phyloP scores from a whole-genome alignment of 1,140 invertebrate species.

The Euborellia annulipes region DNA sequence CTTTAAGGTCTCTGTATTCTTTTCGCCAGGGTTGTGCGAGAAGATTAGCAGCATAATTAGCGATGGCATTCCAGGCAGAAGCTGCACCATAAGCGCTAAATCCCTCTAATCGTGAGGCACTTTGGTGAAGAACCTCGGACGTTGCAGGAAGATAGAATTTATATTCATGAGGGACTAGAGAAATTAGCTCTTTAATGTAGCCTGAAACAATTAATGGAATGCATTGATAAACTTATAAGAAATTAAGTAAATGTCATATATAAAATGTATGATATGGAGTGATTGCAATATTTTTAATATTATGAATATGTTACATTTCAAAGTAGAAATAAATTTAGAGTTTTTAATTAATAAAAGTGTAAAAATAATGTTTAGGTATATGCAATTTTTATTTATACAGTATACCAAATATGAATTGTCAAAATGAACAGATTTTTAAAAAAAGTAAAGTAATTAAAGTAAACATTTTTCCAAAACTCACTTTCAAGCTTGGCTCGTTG shows the following conservation, averaged over 20 bases:
- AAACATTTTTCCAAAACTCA: too few relatives aligned
- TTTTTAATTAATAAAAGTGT: too few relatives aligned
- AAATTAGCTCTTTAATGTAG: constrained; percentile 58
- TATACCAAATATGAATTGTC: too few relatives aligned
- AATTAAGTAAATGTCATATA: too few relatives aligned
- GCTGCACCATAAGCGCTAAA: constrained; percentile 68
- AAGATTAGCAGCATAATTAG: constrained; percentile 69
- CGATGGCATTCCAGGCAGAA: constrained; percentile 66
- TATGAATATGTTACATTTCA: too few relatives aligned
- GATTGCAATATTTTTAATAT: neutral
- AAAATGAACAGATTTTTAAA: too few relatives aligned
- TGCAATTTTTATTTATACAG: too few relatives aligned
- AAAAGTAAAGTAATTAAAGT: too few relatives aligned
- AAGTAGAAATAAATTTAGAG: too few relatives aligned
- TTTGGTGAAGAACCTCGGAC: constrained; percentile 51
- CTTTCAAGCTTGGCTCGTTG: constrained; percentile 58
- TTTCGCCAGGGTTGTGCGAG: constrained; percentile 73
- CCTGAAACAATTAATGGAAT: constrained; percentile 41
- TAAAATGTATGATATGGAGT: too few relatives aligned
- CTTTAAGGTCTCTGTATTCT: constrained; percentile 65
- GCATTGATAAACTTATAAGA: too few relatives aligned
- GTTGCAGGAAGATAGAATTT: constrained; percentile 64
- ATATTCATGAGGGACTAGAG: constrained; percentile 55
- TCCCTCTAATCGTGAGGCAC: constrained; percentile 44
- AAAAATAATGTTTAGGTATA: too few relatives aligned